A percentile compares a stretch with the other conserved stretches of the same genome.
Conservation (phyloP, 2,113 vertebrate genomes). For the Ailurus styani region DNA sequence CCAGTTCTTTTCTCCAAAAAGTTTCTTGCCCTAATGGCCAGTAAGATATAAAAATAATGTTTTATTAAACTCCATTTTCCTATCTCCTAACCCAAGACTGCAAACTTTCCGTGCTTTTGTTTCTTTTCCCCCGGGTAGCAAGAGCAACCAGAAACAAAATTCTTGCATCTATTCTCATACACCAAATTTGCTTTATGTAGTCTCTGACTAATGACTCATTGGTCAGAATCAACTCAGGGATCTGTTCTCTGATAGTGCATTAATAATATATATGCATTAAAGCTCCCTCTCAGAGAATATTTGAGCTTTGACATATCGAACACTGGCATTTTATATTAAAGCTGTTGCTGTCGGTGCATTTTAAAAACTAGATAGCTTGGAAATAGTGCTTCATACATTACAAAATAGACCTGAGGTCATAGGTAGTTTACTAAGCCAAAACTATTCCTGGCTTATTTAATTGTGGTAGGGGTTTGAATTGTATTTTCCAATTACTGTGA, state of each 20-base stretch:
- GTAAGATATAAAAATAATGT: not conserved
- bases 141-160: not conserved
- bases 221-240: conserved; percentile 72
- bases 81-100: not conserved
- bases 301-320: conserved; percentile 80
- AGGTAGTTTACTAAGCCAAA: conserved; percentile 60
- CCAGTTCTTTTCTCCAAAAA: not conserved
- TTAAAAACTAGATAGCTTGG: conserved; percentile 70
- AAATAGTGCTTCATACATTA: conserved; percentile 61
- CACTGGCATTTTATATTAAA: conserved; percentile 80
- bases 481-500: conserved; percentile 11
- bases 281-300: conserved; percentile 75
- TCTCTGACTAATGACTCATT: conserved; percentile 67
- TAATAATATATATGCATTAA: conserved; percentile 80
- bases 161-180: not conserved
- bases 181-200: conserved; percentile 22
- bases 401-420: conserved; percentile 36
- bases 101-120: not conserved
- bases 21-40: not conserved
- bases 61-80: not conserved
- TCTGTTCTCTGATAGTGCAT: conserved; percentile 73
- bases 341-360: conserved; percentile 69
- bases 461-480: conserved; percentile 30
- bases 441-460: conserved; percentile 49
- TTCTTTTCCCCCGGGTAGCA: not conserved